A percentile compares a stretch with the other conserved stretches of the same genome.
phyloP scores from a whole-genome alignment of 2,888 invertebrate species.

The Amorpha juglandis region DNA sequence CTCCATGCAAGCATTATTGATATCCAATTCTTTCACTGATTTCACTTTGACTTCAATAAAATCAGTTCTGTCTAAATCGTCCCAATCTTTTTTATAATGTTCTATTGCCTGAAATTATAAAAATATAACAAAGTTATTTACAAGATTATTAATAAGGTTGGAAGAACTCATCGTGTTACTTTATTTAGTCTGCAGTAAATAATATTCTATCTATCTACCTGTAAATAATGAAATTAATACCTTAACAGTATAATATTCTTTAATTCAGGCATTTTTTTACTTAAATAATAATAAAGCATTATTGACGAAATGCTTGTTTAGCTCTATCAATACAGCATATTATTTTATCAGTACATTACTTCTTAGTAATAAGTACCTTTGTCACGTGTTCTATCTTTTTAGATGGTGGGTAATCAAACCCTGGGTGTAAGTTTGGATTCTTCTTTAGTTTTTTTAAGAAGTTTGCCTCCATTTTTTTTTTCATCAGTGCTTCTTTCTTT shows the following conservation, averaged over 20 bases:
- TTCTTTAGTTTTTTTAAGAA: constrained; percentile 66
- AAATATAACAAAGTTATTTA: too few relatives aligned
- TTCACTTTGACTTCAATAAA: constrained; percentile 55
- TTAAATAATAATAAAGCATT: too few relatives aligned
- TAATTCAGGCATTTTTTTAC: too few relatives aligned
- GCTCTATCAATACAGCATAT: neutral
- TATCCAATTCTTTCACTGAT: constrained; percentile 48
- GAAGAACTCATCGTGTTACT: too few relatives aligned
- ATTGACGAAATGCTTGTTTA: neutral
- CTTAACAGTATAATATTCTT: too few relatives aligned
- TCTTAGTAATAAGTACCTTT: constrained; percentile 41
- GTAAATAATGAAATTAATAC: too few relatives aligned
- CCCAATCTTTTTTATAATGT: constrained; percentile 57
- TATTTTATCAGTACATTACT: neutral
- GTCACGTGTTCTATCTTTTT: constrained; percentile 50
- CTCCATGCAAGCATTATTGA: constrained; percentile 50
- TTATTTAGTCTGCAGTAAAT: too few relatives aligned
- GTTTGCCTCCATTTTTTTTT: constrained; percentile 51
- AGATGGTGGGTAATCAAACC: constrained; percentile 62
- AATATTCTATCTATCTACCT: too few relatives aligned
- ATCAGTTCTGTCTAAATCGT: constrained; percentile 50
- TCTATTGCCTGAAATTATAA: constrained; percentile 50
- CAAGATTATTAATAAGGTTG: too few relatives aligned
- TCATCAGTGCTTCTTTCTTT: constrained; percentile 52
- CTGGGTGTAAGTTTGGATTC: constrained; percentile 67